Evolutionary conservation across 1,140 invertebrate genomes (phyloP).

Genomic region (Pentalonia nigronervosa): DNA sequence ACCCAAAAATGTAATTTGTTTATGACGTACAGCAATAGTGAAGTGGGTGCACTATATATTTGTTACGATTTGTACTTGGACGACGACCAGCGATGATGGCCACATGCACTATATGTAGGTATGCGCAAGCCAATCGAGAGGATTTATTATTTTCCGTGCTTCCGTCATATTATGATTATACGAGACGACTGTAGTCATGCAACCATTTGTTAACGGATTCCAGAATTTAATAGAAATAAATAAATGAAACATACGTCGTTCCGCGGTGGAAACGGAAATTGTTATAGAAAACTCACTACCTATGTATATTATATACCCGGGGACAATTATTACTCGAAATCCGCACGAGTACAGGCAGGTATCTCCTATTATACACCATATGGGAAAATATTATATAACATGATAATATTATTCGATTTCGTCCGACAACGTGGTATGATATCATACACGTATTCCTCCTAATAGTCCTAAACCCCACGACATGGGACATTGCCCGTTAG

Average conservation of each 20-base stretch:
- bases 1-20: constrained; percentile 6
- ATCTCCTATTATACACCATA: not conserved
- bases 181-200: not conserved
- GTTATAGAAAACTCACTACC: not conserved
- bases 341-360: not conserved
- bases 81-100: not conserved
- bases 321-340: constrained; percentile 6
- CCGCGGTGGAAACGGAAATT: constrained; percentile 19
- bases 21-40: not conserved
- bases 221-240: not conserved
- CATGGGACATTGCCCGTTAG: no score
- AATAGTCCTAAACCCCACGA: no score
- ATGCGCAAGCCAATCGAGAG: constrained; percentile 24
- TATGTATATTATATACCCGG: no score
- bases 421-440: not conserved
- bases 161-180: no score
- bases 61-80: not conserved
- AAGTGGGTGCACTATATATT: not conserved
- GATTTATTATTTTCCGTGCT: constrained; percentile 25
- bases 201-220: constrained; percentile 3
- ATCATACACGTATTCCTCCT: not conserved
- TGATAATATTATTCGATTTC: not conserved
- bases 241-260: not conserved
- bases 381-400: not conserved
- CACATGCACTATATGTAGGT: not conserved